A percentile compares a stretch with the other conserved stretches of the same genome.
Evolutionary conservation across 2,888 invertebrate genomes (phyloP).

Genomic region (Lepidocyrtinus sp.): DNA sequence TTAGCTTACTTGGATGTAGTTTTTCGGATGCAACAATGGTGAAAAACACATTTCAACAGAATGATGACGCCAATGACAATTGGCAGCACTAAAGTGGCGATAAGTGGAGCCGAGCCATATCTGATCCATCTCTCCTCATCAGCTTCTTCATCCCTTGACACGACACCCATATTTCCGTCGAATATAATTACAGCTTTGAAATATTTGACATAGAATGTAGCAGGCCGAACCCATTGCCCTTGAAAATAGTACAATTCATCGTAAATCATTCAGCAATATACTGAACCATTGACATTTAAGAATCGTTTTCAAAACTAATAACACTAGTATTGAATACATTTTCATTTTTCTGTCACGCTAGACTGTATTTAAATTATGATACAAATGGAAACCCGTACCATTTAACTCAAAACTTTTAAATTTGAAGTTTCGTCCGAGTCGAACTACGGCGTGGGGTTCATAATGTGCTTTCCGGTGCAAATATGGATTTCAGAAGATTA

Average conservation of each 20-base stretch:
- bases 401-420: too few species aligned
- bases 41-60: slow-evolving; percentile 68
- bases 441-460: too few species aligned
- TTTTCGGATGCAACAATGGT: slow-evolving; percentile 68
- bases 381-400: too few species aligned
- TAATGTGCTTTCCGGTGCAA: too few species aligned
- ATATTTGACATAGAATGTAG: too few species aligned
- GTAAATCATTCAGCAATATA: background rate
- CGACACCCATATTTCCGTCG: slow-evolving; percentile 61
- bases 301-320: slow-evolving; percentile 12
- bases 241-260: slow-evolving; percentile 1
- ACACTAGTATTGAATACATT: too few species aligned
- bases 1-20: slow-evolving; percentile 68
- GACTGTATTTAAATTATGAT: background rate
- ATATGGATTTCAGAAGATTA: too few species aligned
- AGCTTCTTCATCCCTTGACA: slow-evolving; percentile 61
- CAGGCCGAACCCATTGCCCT: slow-evolving; percentile 54
- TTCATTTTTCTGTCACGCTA: too few species aligned
- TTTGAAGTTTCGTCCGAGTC: too few species aligned
- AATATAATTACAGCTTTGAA: slow-evolving; percentile 1
- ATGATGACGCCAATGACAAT: slow-evolving; percentile 67
- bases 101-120: slow-evolving; percentile 65
- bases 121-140: slow-evolving; percentile 57
- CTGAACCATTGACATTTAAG: background rate
- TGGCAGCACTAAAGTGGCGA: slow-evolving; percentile 66